Conservation (phyloP, 2,113 vertebrate species). For the Aptenodytes forsteri region DNA sequence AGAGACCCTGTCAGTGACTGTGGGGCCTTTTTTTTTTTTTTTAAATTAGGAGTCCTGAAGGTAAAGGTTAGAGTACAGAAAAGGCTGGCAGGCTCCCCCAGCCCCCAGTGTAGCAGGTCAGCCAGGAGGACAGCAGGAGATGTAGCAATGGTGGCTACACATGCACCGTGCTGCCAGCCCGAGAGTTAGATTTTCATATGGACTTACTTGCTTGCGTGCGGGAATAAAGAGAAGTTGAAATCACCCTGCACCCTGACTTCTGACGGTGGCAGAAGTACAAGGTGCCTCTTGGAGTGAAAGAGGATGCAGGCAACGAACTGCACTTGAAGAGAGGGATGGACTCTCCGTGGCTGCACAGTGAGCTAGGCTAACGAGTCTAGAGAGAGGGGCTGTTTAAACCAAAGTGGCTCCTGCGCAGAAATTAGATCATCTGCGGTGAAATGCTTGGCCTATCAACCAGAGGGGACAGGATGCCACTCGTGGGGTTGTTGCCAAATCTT, state of each 20-base stretch:
- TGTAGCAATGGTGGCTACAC: not conserved
- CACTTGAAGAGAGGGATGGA: not conserved
- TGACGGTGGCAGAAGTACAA: not conserved
- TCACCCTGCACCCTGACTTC: not conserved
- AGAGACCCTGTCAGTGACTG: not conserved
- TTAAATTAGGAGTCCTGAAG: not conserved
- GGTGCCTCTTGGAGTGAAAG: not conserved
- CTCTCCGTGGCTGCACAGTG: accelerated
- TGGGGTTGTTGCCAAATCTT: not conserved
- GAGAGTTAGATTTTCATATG: not conserved
- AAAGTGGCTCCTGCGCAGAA: not conserved
- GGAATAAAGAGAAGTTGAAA: not conserved
- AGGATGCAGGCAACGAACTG: not conserved
- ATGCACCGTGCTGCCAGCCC: accelerated
- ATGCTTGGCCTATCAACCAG: not conserved
- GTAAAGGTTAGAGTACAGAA: not conserved
- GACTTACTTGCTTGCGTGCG: not conserved
- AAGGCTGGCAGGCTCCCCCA: not conserved
- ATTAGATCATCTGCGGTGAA: not conserved
- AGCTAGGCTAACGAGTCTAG: not conserved
- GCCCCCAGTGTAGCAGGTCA: not conserved
- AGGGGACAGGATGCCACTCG: not conserved
- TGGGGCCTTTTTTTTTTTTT: not conserved
- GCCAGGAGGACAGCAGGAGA: not conserved
- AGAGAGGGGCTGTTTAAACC: not conserved